Base-by-base conservation (phyloP, 2,888 invertebrate species). In the Athrips mouffetella region DNA sequence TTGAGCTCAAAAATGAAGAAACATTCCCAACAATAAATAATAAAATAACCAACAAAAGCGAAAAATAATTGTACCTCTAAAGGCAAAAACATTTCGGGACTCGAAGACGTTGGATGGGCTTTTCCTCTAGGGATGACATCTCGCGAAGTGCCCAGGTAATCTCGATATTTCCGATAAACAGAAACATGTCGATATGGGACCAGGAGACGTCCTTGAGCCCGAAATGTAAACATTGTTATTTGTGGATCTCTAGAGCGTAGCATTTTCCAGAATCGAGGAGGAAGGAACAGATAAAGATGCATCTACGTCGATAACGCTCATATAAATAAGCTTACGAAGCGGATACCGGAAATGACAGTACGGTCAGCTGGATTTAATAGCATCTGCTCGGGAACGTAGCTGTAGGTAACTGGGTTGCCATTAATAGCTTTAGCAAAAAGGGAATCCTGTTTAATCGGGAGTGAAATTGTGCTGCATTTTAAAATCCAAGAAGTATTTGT, bases 61-160 rank as follows among this genome's bases (percentile, higher is more conserved):
- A 37, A 20, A 37, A 18, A 18, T 18, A 18, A 16, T 37, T 18
- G 37, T 37, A 21, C 20, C 37, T n/a, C 21, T 2, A 18, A 11
- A 29, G 29, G 29, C 18, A 42, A 42, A 42, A 44, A 21, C 20
- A 31, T 44, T 44, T 44, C 31, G n/a, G 31, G 11, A 44, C 20
- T 15, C n/a, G n/a, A n/a, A n/a, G n/a, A 20, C 44, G 18, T 31
- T 21, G 31, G 21, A 21, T 37, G n/a, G 20, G 37, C 37, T 25
- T 18, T 3, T 31, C 44, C 13, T 35, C 25, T 2, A 20, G 27
- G 35, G 45, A 45, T 13, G 10, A 4, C n/a, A 11, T 42, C n/a
- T 29, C 42, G 18, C 29, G 41, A 20, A 44, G 44, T 44, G 31
- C 21, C 10, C 44, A 31, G 20, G 44, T 44, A 44, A 44, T 44